Conservation (phyloP, 2,888 invertebrate genomes). For the Hanleya hanleyi region DNA sequence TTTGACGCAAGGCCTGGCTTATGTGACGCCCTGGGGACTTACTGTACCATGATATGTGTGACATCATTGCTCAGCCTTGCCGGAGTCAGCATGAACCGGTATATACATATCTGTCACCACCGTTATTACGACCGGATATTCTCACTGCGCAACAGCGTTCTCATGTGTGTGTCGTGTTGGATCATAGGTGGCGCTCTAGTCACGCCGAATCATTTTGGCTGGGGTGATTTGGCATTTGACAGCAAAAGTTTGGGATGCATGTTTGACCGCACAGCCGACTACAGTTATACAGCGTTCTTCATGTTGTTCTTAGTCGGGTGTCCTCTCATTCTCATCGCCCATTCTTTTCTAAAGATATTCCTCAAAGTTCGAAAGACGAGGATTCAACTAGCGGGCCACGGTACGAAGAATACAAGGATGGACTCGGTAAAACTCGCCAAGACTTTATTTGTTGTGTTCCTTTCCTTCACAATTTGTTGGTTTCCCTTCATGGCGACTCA, state of each 20-base stretch:
- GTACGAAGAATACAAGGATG: neutral
- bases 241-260: conserved; percentile 5
- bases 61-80: conserved; percentile 4
- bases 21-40: conserved; percentile 3
- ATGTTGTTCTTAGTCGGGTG: conserved; percentile 1
- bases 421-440: conserved; percentile 5
- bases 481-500: conserved; percentile 19
- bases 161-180: neutral
- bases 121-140: neutral
- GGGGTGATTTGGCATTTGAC: conserved; percentile 2
- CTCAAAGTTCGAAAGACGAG: neutral
- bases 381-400: neutral
- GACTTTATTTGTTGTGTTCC: conserved; percentile 20
- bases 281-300: conserved; percentile 3
- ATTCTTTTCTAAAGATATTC: neutral
- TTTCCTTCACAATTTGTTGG: conserved; percentile 31
- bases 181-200: neutral
- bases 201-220: neutral
- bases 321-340: neutral
- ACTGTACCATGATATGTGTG: conserved; percentile 6
- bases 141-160: neutral
- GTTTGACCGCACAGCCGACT: conserved; percentile 4
- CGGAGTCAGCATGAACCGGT: conserved; percentile 1
- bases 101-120: conserved; percentile 8
- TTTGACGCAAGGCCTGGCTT: neutral